Evolutionary conservation across 2,888 invertebrate genomes (phyloP).

Genomic region (Apotomis capreana): DNA sequence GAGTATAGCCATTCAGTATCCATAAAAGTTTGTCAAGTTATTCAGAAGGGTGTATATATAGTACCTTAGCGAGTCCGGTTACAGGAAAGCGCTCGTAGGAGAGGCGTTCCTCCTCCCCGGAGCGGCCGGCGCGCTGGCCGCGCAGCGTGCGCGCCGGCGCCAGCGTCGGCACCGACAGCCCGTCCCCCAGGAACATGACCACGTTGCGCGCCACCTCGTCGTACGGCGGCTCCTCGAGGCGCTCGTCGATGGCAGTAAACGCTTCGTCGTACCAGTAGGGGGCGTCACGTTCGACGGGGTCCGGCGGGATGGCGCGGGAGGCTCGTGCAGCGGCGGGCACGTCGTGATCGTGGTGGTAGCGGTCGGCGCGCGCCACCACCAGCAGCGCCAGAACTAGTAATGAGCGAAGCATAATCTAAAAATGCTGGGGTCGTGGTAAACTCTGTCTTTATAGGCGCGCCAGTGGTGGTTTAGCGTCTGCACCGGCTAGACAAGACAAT

Average conservation of each 20-base stretch:
- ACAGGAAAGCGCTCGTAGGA: constrained; percentile 10
- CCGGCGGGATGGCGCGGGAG: constrained; percentile 2
- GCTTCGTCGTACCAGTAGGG: constrained; percentile 49
- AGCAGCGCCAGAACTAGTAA: constrained; percentile 41
- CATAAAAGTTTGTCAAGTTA: background rate
- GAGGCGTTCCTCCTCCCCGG: constrained; percentile 14
- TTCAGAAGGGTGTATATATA: too few relatives aligned
- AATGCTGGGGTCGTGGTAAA: too few relatives aligned
- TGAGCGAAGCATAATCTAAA: constrained; percentile 25
- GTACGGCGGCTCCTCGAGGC: constrained; percentile 50
- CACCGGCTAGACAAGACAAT: background rate
- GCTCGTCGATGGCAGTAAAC: constrained; percentile 58
- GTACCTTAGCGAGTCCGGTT: constrained; percentile 18
- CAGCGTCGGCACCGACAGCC: constrained; percentile 80
- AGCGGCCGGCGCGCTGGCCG: constrained; percentile 19
- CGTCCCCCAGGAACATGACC: constrained; percentile 88
- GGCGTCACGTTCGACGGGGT: constrained; percentile 14
- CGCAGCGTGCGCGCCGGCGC: constrained; percentile 19
- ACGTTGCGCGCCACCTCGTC: constrained; percentile 80
- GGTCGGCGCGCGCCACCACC: constrained; percentile 40
- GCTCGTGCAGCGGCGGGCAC: constrained; percentile 23
- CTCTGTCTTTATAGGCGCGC: background rate
- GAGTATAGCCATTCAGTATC: background rate
- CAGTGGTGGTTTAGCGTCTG: constrained; percentile 4
- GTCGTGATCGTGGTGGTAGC: constrained; percentile 41